Evolutionary conservation across 2,113 vertebrate genomes (phyloP).

Genomic region (Pseudopipra pipra): DNA sequence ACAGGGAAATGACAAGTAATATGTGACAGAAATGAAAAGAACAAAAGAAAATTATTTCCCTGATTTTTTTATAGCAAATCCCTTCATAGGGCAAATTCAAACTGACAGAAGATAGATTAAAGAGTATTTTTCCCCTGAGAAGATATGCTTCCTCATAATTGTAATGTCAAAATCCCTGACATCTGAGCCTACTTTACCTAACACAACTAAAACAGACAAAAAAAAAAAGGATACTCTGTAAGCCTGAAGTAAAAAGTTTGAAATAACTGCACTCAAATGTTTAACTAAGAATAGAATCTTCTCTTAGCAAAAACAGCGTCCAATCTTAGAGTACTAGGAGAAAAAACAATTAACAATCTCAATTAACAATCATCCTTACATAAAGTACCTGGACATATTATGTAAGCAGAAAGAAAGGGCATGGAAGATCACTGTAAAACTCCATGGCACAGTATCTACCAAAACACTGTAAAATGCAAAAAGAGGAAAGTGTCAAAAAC

Average conservation of each 20-base stretch:
- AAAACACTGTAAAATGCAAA: not conserved
- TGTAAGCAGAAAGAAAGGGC: not conserved
- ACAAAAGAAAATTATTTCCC: conserved; percentile 26
- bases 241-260: not conserved
- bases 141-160: not conserved
- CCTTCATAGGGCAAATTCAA: conserved; percentile 6
- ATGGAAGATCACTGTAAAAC: not conserved
- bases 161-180: conserved; percentile 26
- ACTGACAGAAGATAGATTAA: conserved; percentile 27
- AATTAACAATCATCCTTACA: conserved; percentile 37
- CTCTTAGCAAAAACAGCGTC: not conserved
- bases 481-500: not conserved
- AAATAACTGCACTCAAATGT: not conserved
- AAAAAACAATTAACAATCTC: not conserved
- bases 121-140: not conserved
- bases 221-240: not conserved
- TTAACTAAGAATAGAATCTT: not conserved
- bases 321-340: not conserved
- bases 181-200: not conserved
- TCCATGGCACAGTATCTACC: not conserved
- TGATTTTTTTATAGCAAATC: not conserved
- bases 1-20: not conserved
- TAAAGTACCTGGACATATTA: conserved; percentile 6
- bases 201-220: not conserved
- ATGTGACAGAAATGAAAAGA: not conserved